Evolutionary conservation across 2,888 invertebrate species (phyloP).

Genomic region (Scaptomyza reducta): DNA sequence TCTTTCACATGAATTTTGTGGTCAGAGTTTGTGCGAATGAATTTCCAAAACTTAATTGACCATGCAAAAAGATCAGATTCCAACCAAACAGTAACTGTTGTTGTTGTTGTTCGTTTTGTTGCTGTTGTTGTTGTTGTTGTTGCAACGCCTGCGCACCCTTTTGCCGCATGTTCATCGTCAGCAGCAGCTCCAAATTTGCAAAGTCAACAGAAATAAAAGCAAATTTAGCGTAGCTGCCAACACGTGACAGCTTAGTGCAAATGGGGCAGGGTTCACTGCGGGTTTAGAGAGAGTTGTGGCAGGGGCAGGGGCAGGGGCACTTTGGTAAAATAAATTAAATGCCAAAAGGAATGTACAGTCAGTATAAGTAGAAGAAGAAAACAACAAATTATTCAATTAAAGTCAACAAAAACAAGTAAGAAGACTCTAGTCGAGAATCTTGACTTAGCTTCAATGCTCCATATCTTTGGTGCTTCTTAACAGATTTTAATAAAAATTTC

Average conservation of each 20-base stretch:
- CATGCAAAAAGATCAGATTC: constrained; percentile 76
- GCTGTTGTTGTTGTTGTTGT: constrained; percentile 8
- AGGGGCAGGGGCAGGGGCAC: background rate
- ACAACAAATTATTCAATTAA: constrained; percentile 15
- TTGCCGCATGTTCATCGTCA: constrained; percentile 12
- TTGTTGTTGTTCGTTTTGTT: constrained; percentile 15
- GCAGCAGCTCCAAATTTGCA: constrained; percentile 51
- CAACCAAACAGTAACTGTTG: constrained; percentile 26
- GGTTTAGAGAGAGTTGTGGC: background rate
- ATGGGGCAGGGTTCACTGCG: constrained; percentile 24
- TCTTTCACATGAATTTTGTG: constrained; percentile 69
- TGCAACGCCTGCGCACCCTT: constrained; percentile 43
- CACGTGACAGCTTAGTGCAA: constrained; percentile 55
- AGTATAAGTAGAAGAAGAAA: background rate
- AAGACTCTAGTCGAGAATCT: too few relatives aligned
- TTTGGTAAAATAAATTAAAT: background rate
- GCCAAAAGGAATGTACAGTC: background rate
- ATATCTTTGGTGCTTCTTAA: too few relatives aligned
- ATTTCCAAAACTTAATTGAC: constrained; percentile 71
- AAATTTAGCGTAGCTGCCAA: constrained; percentile 60
- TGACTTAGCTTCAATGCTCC: too few relatives aligned
- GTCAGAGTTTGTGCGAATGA: constrained; percentile 51
- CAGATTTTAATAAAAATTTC: too few relatives aligned
- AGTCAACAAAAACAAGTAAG: background rate
- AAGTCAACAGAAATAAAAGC: constrained; percentile 45